phyloP scores from a whole-genome alignment of 2,797 vertebrate genomes.

The Chaetophractus vellerosus region DNA sequence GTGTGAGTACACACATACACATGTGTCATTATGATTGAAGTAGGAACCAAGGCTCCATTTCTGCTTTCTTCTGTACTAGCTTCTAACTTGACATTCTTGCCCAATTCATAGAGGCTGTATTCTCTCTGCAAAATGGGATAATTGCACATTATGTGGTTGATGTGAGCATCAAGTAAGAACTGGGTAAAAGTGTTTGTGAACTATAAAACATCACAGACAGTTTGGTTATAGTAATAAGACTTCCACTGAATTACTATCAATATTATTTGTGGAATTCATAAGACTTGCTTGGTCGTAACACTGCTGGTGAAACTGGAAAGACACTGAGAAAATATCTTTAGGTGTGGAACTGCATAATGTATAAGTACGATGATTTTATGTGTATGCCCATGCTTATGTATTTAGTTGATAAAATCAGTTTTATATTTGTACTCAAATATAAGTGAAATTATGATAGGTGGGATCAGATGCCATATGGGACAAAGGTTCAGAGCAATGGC shows the following conservation, averaged over 20 bases:
- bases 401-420: background rate
- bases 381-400: background rate
- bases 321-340: conserved; percentile 74
- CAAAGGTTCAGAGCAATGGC: conserved; percentile 5
- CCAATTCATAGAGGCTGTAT: background rate
- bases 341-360: conserved; percentile 69
- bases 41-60: background rate
- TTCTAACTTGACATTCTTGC: background rate
- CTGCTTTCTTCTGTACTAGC: background rate
- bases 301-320: conserved; percentile 73
- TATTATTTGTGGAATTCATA: conserved; percentile 66
- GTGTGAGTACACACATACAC: too few species aligned
- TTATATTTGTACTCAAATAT: conserved; percentile 46
- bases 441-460: conserved; percentile 5
- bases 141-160: background rate
- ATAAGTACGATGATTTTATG: conserved; percentile 41
- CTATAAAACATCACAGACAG: conserved; percentile 13
- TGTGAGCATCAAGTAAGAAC: conserved; percentile 12
- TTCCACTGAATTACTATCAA: conserved; percentile 24
- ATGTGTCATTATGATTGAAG: background rate
- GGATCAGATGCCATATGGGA: background rate
- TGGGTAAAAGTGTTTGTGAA: conserved; percentile 7
- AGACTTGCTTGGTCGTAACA: background rate
- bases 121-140: background rate
- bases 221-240: background rate